A percentile compares a stretch with the other conserved stretches of the same genome.
Conservation (phyloP, 2,113 vertebrate species). For the Camelus dromedarius region DNA sequence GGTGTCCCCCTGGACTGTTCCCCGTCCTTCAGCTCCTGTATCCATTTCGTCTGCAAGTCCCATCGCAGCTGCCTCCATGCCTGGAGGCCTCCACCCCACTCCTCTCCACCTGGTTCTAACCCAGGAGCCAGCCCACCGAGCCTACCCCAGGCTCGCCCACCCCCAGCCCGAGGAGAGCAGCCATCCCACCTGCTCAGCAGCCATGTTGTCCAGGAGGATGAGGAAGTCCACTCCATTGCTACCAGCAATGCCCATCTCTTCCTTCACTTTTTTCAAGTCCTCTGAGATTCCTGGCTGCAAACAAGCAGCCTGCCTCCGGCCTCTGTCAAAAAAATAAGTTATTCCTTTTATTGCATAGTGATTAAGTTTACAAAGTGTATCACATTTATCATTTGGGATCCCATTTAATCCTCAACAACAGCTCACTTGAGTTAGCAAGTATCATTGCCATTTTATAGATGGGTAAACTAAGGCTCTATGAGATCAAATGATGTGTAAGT, state of each 20-base stretch:
- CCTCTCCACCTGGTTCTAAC: neutral
- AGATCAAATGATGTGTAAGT: neutral
- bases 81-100: neutral
- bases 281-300: conserved; percentile 91
- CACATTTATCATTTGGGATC: neutral
- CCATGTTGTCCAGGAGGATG: conserved; percentile 93
- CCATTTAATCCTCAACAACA: neutral
- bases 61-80: neutral
- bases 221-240: conserved; percentile 92
- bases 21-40: neutral
- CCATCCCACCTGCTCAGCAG: conserved; percentile 93
- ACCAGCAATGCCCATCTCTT: conserved; percentile 87
- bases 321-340: conserved; percentile 84
- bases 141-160: neutral
- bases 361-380: neutral
- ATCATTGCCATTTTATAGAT: neutral
- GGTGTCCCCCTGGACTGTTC: neutral
- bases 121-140: neutral
- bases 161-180: neutral
- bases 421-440: neutral
- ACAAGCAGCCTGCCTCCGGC: conserved; percentile 84
- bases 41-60: neutral
- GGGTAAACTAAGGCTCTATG: neutral
- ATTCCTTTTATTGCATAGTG: neutral
- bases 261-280: conserved; percentile 93